A percentile compares a stretch with the other conserved stretches of the same genome.
Conservation (phyloP, 2,797 vertebrate species). For the Acropternis orthonyx region DNA sequence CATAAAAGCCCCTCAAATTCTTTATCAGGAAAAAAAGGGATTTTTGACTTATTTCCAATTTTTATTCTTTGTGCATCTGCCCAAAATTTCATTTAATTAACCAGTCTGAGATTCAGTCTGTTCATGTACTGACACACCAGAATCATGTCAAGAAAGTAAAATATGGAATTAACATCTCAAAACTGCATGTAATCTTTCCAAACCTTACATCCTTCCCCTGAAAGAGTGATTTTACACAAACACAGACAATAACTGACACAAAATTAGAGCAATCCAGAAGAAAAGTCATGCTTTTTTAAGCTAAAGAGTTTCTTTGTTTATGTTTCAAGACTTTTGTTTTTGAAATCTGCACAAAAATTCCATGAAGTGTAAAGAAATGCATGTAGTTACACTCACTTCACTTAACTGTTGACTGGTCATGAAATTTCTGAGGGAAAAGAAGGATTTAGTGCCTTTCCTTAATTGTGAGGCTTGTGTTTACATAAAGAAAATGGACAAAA, state of each 20-base stretch:
- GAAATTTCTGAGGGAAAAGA: neutral
- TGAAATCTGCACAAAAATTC: neutral
- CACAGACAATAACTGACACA: neutral
- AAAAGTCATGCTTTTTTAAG: neutral
- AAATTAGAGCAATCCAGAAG: neutral
- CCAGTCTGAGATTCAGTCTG: slow-evolving; percentile 32
- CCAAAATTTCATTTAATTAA: slow-evolving; percentile 39
- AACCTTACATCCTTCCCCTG: neutral
- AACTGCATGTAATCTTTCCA: neutral
- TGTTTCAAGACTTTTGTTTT: neutral
- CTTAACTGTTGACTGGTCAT: slow-evolving; percentile 2
- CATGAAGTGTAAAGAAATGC: neutral
- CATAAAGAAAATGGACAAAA: neutral
- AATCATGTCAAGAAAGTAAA: slow-evolving; percentile 37
- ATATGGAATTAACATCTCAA: neutral
- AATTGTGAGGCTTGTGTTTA: neutral
- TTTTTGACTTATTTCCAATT: slow-evolving; percentile 26
- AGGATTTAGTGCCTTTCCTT: neutral
- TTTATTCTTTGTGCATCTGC: slow-evolving; percentile 10
- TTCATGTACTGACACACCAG: slow-evolving; percentile 6
- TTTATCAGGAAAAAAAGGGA: neutral
- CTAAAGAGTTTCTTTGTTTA: neutral
- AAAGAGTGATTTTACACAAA: neutral
- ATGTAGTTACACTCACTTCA: neutral
- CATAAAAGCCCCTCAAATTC: neutral